Conservation (phyloP, 1,140 invertebrate genomes). For the Lethrus apterus region DNA sequence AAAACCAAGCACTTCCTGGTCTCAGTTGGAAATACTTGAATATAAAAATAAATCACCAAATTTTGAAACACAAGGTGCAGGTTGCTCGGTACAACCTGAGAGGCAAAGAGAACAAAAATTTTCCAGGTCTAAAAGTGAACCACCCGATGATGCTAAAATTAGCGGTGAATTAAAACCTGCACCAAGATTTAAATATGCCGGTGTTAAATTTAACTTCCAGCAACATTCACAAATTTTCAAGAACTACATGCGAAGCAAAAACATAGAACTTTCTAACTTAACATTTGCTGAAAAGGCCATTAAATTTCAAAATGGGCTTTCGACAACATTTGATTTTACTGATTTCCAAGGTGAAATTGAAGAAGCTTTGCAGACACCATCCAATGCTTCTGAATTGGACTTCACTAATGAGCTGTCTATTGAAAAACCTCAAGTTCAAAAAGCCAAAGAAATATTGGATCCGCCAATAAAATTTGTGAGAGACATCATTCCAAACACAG, state of each 20-base stretch:
- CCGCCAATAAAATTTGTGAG: slow-evolving; percentile 26
- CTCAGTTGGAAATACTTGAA: slow-evolving; percentile 17
- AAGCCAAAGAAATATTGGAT: slow-evolving; percentile 38
- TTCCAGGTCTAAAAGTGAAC: slow-evolving; percentile 32
- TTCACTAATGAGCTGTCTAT: slow-evolving; percentile 51
- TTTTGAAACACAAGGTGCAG: slow-evolving; percentile 4
- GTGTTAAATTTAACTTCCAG: slow-evolving; percentile 62
- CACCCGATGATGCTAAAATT: slow-evolving; percentile 25
- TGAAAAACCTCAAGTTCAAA: slow-evolving; percentile 42
- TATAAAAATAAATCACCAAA: slow-evolving; percentile 8
- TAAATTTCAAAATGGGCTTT: slow-evolving; percentile 26
- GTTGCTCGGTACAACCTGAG: slow-evolving; percentile 4
- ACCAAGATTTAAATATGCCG: slow-evolving; percentile 54
- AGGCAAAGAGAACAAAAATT: slow-evolving; percentile 12
- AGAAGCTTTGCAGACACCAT: slow-evolving; percentile 52
- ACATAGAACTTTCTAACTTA: slow-evolving; percentile 55
- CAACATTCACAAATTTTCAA: slow-evolving; percentile 61
- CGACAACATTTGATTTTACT: slow-evolving; percentile 25
- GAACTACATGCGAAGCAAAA: slow-evolving; percentile 65
- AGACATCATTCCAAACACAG: slow-evolving; percentile 21
- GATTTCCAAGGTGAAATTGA: slow-evolving; percentile 25
- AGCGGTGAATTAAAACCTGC: slow-evolving; percentile 15
- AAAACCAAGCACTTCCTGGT: slow-evolving; percentile 28
- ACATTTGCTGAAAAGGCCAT: slow-evolving; percentile 53
- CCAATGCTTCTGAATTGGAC: slow-evolving; percentile 60